Conservation (phyloP, 92 coral and sea anemone species). For the Montipora capitata region DNA sequence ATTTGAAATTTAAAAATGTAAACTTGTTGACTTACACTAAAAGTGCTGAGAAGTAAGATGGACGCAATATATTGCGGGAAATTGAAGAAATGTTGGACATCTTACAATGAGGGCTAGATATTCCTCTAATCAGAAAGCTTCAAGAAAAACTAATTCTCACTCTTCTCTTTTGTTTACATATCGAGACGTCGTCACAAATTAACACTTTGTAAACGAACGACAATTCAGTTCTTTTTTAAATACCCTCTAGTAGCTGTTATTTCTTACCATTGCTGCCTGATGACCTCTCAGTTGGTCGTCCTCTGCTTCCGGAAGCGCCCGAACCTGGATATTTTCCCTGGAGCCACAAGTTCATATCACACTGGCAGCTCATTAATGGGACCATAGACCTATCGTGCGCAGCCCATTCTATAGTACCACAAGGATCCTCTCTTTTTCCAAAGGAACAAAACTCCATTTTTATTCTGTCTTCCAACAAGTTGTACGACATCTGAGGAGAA, state of each 20-base stretch:
- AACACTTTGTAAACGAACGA: not conserved
- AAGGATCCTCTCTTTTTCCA: not conserved
- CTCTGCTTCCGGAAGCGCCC: not conserved
- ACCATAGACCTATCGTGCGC: not conserved
- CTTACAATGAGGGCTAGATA: not conserved
- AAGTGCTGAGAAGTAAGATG: not conserved
- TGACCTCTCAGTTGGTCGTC: not conserved
- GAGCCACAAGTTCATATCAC: not conserved
- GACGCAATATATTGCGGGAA: not conserved
- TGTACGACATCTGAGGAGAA: not conserved
- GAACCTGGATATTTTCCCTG: not conserved
- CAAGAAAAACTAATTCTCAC: not conserved
- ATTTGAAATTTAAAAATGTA: no score
- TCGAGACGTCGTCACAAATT: not conserved
- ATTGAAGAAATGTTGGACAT: not conserved
- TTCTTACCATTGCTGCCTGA: not conserved
- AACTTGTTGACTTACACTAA: no score
- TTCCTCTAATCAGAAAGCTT: constrained; percentile 5
- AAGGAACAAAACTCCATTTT: not conserved
- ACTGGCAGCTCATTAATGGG: not conserved
- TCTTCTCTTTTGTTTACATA: not conserved
- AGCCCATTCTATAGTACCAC: not conserved
- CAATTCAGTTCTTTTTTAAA: not conserved
- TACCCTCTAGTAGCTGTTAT: constrained; percentile 1
- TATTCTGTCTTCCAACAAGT: not conserved